Evolutionary conservation across 2,888 invertebrate genomes (phyloP).

Genomic region (Cephalotes varians): DNA sequence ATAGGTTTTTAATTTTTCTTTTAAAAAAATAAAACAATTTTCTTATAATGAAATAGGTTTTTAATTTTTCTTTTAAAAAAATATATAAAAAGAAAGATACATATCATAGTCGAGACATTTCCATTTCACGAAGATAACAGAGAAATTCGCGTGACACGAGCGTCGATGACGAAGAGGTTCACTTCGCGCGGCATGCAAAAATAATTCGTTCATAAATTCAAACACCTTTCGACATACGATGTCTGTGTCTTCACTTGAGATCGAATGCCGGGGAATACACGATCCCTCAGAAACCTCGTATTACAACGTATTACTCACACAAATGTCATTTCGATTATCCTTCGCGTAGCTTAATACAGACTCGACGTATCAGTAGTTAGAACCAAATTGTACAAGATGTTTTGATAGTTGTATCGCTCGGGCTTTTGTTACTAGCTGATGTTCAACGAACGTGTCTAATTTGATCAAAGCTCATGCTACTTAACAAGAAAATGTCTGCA

Average conservation of each 20-base stretch:
- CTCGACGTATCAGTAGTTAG: conserved; percentile 4
- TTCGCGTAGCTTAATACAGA: neutral
- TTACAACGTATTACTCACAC: conserved; percentile 23
- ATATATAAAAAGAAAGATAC: neutral
- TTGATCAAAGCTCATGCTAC: neutral
- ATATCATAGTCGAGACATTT: neutral
- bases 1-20: neutral
- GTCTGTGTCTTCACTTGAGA: neutral
- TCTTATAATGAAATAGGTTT: neutral
- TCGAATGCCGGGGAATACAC: neutral
- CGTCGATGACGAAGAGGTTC: conserved; percentile 31
- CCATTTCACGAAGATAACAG: neutral
- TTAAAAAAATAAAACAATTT: neutral
- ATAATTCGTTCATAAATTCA: conserved; percentile 33
- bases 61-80: neutral
- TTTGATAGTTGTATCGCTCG: conserved; percentile 27
- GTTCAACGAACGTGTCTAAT: neutral
- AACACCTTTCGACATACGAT: neutral
- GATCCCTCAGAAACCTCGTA: neutral
- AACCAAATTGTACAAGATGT: conserved; percentile 23
- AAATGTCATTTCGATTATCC: conserved; percentile 31
- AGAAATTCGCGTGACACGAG: conserved; percentile 18
- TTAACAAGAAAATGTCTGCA: neutral
- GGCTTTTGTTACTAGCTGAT: neutral
- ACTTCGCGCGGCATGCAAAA: conserved; percentile 7